Base-by-base conservation (phyloP, 2,113 vertebrate genomes). In the Cariama cristata region DNA sequence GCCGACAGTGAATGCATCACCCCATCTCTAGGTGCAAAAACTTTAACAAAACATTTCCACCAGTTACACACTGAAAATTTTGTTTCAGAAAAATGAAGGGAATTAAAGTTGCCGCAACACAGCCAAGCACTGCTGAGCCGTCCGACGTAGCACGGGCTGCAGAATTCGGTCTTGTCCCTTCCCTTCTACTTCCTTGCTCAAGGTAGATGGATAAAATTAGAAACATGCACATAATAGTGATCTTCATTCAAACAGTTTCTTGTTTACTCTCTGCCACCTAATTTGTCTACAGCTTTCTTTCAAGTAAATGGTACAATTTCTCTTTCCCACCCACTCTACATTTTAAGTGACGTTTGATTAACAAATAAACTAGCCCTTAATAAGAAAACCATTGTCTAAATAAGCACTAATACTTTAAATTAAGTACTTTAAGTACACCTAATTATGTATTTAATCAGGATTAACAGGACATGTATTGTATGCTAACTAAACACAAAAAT, bases 371-470 rank as follows among this genome's bases (percentile, higher is more conserved):
- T 91, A 91, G 82, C 28, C 23, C 55, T 93, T 97, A 97, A 94
- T 93, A 97, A 95, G 84, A 97, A 95, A 96, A 88, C 91, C 94
- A 93, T 96, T 97, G 93, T 96, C 91, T 96, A 95, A 94, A 97
- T 97, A 97, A 96, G 55, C 38, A 63, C 73, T 89, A 97, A 95
- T 86, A 93, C 93, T 95, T 94, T 82, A 89, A 86, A 94, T 96
- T 96, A 94, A 93, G 47, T 53, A 68, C 74, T 96, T 97, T 95
- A 92, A 96, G 88, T 94, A 96, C 55, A 97, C 88, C 88, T 90
- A 88, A 96, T 97, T 95, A 93, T 81, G 64, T 64, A 86, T 97
- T 97, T 95, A 95, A 95, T 88, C 72, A 88, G 88, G 47, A 95
- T 95, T 94, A 96, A 88, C 67, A 88, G 67, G 58, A 93, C 66